Conservation (phyloP, 2,797 vertebrate species). For the Neomorphus geoffroyi region DNA sequence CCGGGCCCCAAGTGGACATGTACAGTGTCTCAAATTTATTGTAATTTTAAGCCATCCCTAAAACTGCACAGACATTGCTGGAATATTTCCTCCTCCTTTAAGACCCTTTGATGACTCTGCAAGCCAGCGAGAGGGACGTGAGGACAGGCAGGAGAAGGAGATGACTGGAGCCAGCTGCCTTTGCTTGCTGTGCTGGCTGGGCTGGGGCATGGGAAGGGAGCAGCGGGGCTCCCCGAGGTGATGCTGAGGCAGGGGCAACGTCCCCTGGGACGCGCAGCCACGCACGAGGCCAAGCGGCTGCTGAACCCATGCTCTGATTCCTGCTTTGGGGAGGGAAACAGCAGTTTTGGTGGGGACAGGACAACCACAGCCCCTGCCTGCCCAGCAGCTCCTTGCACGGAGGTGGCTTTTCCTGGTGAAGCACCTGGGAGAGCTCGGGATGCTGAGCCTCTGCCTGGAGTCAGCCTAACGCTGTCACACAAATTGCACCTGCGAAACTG, state of each 20-base stretch:
- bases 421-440: rapidly evolving
- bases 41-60: slow-evolving; percentile 16
- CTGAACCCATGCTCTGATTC: background rate
- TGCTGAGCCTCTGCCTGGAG: background rate
- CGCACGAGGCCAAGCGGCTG: rapidly evolving
- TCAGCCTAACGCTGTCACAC: background rate
- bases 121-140: background rate
- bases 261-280: background rate
- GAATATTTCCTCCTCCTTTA: background rate
- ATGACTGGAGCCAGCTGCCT: slow-evolving; percentile 60
- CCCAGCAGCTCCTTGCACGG: rapidly evolving
- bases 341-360: background rate
- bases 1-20: background rate
- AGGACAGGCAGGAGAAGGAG: background rate
- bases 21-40: slow-evolving; percentile 5
- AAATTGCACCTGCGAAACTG: slow-evolving; percentile 45
- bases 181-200: background rate
- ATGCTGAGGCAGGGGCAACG: background rate
- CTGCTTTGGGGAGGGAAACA: background rate
- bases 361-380: background rate
- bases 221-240: background rate
- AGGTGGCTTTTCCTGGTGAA: background rate
- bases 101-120: background rate
- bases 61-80: slow-evolving; percentile 10
- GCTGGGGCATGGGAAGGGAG: slow-evolving; percentile 56